phyloP scores from a whole-genome alignment of 2,113 vertebrate species.

The Pseudopodoces humilis region DNA sequence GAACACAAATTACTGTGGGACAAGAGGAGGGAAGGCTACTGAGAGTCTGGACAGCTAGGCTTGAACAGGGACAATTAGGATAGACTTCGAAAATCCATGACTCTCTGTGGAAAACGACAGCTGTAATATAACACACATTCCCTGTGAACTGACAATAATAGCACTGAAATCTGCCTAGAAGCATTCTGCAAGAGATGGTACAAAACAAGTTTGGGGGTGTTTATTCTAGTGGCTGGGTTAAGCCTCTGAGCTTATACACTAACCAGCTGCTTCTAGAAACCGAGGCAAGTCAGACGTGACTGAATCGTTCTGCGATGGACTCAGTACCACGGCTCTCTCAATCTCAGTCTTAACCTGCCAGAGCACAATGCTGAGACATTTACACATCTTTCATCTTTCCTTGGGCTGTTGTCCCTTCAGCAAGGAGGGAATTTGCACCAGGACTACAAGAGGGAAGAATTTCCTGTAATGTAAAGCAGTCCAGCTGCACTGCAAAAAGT shows the following conservation, averaged over 20 bases:
- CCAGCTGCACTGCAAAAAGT: rapidly evolving
- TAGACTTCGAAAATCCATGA: neutral
- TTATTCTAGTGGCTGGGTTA: neutral
- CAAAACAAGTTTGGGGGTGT: neutral
- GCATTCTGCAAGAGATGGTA: neutral
- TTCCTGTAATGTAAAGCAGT: neutral
- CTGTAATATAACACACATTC: neutral
- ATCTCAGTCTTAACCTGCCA: neutral
- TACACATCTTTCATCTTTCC: neutral
- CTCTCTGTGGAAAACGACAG: neutral
- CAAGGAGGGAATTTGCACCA: neutral
- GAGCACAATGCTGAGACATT: neutral
- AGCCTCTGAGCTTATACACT: neutral
- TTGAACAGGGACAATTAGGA: neutral
- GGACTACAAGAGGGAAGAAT: neutral
- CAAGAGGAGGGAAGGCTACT: neutral
- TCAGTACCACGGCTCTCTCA: neutral
- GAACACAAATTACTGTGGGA: neutral
- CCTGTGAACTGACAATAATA: neutral
- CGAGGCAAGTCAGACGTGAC: neutral
- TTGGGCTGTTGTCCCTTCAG: neutral
- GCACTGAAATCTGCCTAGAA: neutral
- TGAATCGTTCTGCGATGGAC: neutral
- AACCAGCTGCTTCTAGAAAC: neutral
- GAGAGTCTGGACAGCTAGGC: neutral